phyloP scores from a whole-genome alignment of 2,888 invertebrate genomes.

The Drosophila putrida region DNA sequence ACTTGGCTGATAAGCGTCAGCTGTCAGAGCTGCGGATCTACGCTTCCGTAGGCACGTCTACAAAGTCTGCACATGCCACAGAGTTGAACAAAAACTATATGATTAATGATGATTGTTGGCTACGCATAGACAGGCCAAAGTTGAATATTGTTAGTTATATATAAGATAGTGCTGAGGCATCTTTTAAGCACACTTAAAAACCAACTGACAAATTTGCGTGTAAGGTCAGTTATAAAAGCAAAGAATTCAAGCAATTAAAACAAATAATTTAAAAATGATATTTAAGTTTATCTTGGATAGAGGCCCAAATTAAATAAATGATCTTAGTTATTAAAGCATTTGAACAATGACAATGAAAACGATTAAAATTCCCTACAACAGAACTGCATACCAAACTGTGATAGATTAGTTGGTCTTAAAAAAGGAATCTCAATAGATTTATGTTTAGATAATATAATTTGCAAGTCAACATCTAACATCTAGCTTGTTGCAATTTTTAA shows the following conservation, averaged over 20 bases:
- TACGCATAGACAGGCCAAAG: constrained; percentile 6
- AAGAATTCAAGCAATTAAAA: constrained; percentile 19
- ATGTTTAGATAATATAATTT: constrained; percentile 7
- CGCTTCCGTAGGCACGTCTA: constrained; percentile 54
- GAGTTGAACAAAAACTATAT: constrained; percentile 9
- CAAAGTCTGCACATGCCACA: constrained; percentile 22
- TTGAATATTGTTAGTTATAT: constrained; percentile 1
- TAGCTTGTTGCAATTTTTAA: constrained; percentile 2
- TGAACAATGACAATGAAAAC: not conserved
- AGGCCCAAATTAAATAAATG: constrained; percentile 8
- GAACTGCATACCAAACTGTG: not conserved
- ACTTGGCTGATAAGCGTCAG: constrained; percentile 8
- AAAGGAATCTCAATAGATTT: constrained; percentile 1
- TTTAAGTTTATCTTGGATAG: not conserved
- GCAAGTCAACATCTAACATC: not conserved
- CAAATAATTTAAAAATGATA: not conserved
- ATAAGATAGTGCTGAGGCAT: constrained; percentile 23
- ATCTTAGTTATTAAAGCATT: constrained; percentile 1
- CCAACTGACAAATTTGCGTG: constrained; percentile 36
- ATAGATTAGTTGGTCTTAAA: not conserved
- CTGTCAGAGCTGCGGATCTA: constrained; percentile 22
- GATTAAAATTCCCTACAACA: too few species aligned
- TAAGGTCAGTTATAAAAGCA: constrained; percentile 42
- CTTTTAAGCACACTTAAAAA: constrained; percentile 32
- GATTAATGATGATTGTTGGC: constrained; percentile 44